Conservation (phyloP, 2,113 vertebrate species). For the Nannospalax galili region DNA sequence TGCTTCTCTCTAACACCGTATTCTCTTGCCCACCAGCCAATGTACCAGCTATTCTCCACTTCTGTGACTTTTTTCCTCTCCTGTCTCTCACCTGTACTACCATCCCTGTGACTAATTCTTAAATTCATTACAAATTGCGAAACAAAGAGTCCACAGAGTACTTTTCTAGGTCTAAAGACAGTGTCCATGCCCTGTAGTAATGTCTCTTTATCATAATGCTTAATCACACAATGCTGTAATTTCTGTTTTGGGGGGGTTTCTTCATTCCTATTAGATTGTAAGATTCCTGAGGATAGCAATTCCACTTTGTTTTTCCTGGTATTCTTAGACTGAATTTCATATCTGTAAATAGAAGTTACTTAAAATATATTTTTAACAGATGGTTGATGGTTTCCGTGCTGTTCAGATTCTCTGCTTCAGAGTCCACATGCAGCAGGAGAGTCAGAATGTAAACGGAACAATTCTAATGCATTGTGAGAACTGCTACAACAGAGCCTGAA, state of each 20-base stretch:
- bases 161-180: neutral
- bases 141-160: neutral
- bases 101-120: neutral
- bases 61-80: neutral
- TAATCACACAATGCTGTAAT: neutral
- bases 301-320: neutral
- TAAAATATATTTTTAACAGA: slow-evolving; percentile 44
- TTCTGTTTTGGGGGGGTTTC: neutral
- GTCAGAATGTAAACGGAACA: neutral
- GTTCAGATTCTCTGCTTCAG: neutral
- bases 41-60: neutral
- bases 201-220: neutral
- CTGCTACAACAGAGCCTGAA: neutral
- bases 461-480: neutral
- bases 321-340: slow-evolving; percentile 39
- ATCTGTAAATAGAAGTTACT: slow-evolving; percentile 25
- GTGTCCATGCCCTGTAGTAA: neutral
- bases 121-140: neutral
- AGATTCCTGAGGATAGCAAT: neutral
- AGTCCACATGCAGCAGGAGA: slow-evolving; percentile 30
- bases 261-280: slow-evolving; percentile 13
- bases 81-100: neutral
- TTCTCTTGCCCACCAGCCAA: neutral
- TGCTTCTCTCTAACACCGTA: neutral
- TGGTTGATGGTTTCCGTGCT: slow-evolving; percentile 26